These are phyloP conservation scores for Globicephala melas DNA, from an alignment of 2,113 vertebrate genomes.

Conservation along the genomic window DNA sequence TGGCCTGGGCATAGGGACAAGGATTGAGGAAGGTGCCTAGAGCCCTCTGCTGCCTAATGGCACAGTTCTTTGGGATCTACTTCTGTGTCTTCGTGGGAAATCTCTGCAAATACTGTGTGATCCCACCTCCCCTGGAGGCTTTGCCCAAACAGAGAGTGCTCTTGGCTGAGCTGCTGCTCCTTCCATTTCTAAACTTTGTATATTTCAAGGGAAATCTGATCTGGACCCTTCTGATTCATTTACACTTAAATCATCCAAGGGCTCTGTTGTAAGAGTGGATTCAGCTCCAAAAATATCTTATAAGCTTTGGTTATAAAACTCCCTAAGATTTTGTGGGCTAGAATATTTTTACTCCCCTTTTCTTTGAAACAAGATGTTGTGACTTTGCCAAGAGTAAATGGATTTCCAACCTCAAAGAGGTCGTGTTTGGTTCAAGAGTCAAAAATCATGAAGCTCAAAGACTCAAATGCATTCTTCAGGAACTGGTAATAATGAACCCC, in stretches of 20 bases:
- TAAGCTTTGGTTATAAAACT: slow-evolving; percentile 70
- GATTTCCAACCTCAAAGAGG: slow-evolving; percentile 69
- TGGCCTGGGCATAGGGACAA: neutral
- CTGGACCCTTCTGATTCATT: slow-evolving; percentile 69
- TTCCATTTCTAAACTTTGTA: slow-evolving; percentile 76
- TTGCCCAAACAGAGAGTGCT: slow-evolving; percentile 68
- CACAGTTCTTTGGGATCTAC: slow-evolving; percentile 26
- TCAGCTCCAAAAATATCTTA: slow-evolving; percentile 71
- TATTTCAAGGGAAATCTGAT: slow-evolving; percentile 75
- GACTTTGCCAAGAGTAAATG: slow-evolving; percentile 73
- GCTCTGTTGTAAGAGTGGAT: slow-evolving; percentile 69
- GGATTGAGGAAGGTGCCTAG: neutral
- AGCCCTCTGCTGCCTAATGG: neutral
- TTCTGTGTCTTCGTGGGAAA: slow-evolving; percentile 54
- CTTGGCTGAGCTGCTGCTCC: slow-evolving; percentile 60
- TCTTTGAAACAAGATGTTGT: slow-evolving; percentile 71
- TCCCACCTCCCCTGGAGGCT: slow-evolving; percentile 44
- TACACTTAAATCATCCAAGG: slow-evolving; percentile 71
- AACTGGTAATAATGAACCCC: slow-evolving; percentile 60
- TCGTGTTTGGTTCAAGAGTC: slow-evolving; percentile 68
- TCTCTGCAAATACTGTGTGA: slow-evolving; percentile 56
- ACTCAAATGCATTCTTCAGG: slow-evolving; percentile 46
- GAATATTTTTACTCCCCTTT: slow-evolving; percentile 47
- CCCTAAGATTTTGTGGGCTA: slow-evolving; percentile 65
- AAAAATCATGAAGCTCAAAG: slow-evolving; percentile 65